These are phyloP conservation scores for Pegea sp. DNA, from an alignment of 23 tunicate genomes.

Conservation along the genomic window DNA sequence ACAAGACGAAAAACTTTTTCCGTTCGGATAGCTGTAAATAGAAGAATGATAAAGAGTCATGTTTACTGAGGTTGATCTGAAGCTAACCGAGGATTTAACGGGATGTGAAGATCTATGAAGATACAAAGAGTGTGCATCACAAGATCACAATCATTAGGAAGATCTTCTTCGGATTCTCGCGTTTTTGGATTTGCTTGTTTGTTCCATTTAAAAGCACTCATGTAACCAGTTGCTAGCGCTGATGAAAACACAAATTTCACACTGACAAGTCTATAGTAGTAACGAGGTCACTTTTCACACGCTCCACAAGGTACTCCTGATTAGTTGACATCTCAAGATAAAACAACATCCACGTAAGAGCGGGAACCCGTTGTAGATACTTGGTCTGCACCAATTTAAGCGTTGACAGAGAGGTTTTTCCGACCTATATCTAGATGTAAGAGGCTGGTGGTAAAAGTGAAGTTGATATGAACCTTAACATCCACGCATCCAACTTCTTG, in stretches of 20 bases:
- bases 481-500: slow-evolving; percentile 35
- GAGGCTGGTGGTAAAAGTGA: not conserved
- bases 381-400: slow-evolving; percentile 27
- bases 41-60: too few species aligned
- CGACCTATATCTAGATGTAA: slow-evolving; percentile 17
- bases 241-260: not conserved
- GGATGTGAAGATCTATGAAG: slow-evolving; percentile 47
- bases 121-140: slow-evolving; percentile 50
- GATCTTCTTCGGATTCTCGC: slow-evolving; percentile 31
- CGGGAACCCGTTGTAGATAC: slow-evolving; percentile 14
- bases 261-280: not conserved
- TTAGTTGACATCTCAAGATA: slow-evolving; percentile 31
- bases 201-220: slow-evolving; percentile 60
- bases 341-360: slow-evolving; percentile 26
- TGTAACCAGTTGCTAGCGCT: slow-evolving; percentile 39
- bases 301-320: slow-evolving; percentile 42
- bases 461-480: slow-evolving; percentile 13
- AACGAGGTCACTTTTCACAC: slow-evolving; percentile 4
- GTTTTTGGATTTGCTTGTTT: slow-evolving; percentile 23
- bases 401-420: slow-evolving; percentile 25
- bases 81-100: slow-evolving; percentile 42
- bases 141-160: slow-evolving; percentile 35
- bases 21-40: slow-evolving; percentile 47
- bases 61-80: too few species aligned
- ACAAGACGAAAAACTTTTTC: slow-evolving; percentile 36